Evolutionary conservation across 2,888 invertebrate species (phyloP).

Genomic region (Luffia ferchaultella): DNA sequence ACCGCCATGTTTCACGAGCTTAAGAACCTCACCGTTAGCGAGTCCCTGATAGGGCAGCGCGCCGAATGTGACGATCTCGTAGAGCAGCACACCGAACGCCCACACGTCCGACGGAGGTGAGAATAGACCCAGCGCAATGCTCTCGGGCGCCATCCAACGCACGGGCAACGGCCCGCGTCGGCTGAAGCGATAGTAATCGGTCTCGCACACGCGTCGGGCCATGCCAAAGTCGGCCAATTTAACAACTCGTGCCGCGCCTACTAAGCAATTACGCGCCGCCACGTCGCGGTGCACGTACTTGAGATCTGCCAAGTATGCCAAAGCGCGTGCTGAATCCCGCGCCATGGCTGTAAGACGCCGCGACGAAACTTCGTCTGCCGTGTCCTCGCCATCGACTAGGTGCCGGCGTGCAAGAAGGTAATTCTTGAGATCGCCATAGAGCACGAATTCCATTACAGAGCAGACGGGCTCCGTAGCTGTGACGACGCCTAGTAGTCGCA

Average conservation of each 20-base stretch:
- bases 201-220: conserved; percentile 87
- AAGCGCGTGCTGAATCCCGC: conserved; percentile 85
- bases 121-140: conserved; percentile 82
- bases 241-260: conserved; percentile 75
- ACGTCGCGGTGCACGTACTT: conserved; percentile 93
- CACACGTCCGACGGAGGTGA: conserved; percentile 89
- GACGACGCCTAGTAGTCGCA: conserved; percentile 85
- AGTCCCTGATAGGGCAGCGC: conserved; percentile 90
- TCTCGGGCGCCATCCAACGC: conserved; percentile 94
- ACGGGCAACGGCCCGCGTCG: conserved; percentile 89
- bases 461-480: conserved; percentile 88
- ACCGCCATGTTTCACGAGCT: conserved; percentile 79
- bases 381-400: conserved; percentile 71
- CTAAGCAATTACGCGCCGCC: conserved; percentile 80
- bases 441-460: conserved; percentile 94
- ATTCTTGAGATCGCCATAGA: conserved; percentile 91
- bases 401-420: conserved; percentile 86
- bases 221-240: conserved; percentile 92
- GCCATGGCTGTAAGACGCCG: conserved; percentile 86
- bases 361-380: conserved; percentile 80
- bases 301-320: conserved; percentile 83
- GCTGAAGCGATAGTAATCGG: conserved; percentile 89
- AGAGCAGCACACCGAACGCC: conserved; percentile 88
- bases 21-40: conserved; percentile 84
- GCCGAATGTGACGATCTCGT: conserved; percentile 90